Conservation (phyloP, 35 echinoderm and acorn worm species). For the Apostichopus japonicus region DNA sequence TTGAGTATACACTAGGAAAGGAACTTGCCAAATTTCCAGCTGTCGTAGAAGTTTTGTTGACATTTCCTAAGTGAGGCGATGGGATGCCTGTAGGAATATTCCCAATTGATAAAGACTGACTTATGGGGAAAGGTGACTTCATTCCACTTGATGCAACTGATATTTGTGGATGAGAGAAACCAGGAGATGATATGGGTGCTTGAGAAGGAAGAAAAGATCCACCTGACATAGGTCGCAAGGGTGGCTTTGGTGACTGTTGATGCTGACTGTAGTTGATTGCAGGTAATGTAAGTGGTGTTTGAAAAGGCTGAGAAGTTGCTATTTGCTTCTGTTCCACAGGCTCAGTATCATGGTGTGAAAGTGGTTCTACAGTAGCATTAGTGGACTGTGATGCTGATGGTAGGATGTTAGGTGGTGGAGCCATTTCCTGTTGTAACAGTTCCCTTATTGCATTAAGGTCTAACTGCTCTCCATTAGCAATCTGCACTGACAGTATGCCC, state of each 20-base stretch:
- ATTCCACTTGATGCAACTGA: not conserved
- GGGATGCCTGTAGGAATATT: conserved; percentile 55
- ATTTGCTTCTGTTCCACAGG: conserved; percentile 17
- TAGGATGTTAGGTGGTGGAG: conserved; percentile 44
- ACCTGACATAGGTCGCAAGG: not conserved
- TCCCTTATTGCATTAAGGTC: conserved; percentile 63
- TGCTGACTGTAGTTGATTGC: conserved; percentile 41
- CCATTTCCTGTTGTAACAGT: conserved; percentile 23
- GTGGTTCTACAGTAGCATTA: not conserved
- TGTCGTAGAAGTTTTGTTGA: conserved; percentile 9
- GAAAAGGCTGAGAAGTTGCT: conserved; percentile 45
- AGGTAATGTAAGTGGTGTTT: conserved; percentile 17
- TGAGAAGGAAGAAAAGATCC: not conserved
- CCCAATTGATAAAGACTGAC: conserved; percentile 30
- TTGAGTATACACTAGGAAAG: conserved; percentile 56
- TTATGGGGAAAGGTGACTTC: conserved; percentile 40
- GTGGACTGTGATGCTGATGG: conserved; percentile 46
- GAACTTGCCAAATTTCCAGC: conserved; percentile 31
- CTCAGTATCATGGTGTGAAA: conserved; percentile 21
- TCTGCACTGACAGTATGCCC: conserved; percentile 91
- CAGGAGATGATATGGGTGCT: not conserved
- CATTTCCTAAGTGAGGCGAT: conserved; percentile 36
- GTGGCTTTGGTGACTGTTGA: conserved; percentile 22
- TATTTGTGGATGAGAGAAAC: not conserved
- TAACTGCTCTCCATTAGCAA: conserved; percentile 78